Evolutionary conservation across 2,797 vertebrate species (phyloP).

Genomic region (Acipenser oxyrinchus): DNA sequence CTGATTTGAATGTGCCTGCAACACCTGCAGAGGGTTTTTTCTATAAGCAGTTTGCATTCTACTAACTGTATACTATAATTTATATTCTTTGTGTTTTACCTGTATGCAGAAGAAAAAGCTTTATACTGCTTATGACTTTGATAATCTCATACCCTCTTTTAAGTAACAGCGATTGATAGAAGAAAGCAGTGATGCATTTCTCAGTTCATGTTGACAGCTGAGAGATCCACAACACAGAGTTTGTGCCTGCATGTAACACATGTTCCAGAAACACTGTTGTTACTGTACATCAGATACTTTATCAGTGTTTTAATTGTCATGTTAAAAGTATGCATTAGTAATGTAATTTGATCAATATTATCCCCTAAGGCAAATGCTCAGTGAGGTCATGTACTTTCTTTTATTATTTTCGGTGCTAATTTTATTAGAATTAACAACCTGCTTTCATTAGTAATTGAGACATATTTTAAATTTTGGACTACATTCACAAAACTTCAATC

Average conservation of each 20-base stretch:
- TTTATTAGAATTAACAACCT: not conserved
- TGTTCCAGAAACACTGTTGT: not conserved
- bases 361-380: not conserved
- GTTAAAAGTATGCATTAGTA: conserved; percentile 2
- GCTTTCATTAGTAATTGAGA: not conserved
- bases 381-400: conserved; percentile 10
- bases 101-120: not conserved
- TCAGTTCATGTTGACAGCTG: not conserved
- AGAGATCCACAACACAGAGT: not conserved
- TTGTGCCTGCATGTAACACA: not conserved
- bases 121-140: not conserved
- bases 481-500: not conserved
- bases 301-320: not conserved
- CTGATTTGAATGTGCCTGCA: not conserved
- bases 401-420: not conserved
- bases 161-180: not conserved
- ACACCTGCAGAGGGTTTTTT: not conserved
- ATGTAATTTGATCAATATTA: conserved; percentile 8
- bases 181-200: not conserved
- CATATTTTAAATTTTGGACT: conserved; percentile 1
- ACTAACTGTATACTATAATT: no score
- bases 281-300: not conserved
- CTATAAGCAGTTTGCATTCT: no score
- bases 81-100: not conserved
- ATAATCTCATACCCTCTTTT: not conserved